Conservation (phyloP, 2,113 vertebrate species). For the Pygoscelis adeliae region DNA sequence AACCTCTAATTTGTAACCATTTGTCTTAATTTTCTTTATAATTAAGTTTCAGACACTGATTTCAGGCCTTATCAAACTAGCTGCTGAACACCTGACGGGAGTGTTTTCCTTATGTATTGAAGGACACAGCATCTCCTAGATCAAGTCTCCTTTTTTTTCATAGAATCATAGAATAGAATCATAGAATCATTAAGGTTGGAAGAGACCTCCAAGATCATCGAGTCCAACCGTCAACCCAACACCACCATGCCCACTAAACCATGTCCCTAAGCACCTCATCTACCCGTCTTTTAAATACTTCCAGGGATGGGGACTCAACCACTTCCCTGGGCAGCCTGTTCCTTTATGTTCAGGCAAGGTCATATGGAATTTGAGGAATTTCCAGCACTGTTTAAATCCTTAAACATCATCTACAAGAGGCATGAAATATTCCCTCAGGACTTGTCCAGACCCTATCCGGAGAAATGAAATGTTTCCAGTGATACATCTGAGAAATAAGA, state of each 20-base stretch:
- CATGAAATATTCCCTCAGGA: not conserved
- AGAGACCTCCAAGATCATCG: no score
- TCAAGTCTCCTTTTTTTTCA: not conserved
- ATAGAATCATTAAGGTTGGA: no score
- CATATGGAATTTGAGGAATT: not conserved
- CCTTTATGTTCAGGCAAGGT: not conserved
- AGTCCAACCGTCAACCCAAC: no score
- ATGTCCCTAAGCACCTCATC: no score
- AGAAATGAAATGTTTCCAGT: not conserved
- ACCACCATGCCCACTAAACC: no score
- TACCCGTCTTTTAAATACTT: no score
- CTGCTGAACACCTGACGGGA: not conserved
- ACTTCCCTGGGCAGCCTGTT: no score
- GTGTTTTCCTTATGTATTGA: not conserved
- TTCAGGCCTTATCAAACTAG: not conserved
- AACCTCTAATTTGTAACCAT: not conserved
- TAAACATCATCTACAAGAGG: not conserved
- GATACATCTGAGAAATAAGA: not conserved
- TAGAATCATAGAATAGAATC: no score
- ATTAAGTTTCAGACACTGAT: constrained; percentile 2
- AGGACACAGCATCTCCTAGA: not conserved
- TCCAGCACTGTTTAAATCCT: not conserved
- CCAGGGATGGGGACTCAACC: no score
- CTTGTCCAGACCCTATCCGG: not conserved
- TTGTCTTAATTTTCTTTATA: constrained; percentile 12